phyloP scores from a whole-genome alignment of 2,797 vertebrate species.

The Notolepis coatsorum region DNA sequence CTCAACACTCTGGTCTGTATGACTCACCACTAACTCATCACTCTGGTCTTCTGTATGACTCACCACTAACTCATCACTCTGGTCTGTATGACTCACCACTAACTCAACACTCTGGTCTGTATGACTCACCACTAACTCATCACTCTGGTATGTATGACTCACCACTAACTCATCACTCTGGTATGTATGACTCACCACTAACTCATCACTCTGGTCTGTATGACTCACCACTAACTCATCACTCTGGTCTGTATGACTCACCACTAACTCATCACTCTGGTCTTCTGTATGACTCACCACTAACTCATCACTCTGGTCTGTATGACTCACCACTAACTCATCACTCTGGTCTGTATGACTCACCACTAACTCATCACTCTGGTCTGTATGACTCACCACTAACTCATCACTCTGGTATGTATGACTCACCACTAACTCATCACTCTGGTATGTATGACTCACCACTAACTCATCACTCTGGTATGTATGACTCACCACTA shows the following conservation, averaged over 20 bases:
- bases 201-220: slow-evolving; percentile 39
- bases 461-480: slow-evolving; percentile 47
- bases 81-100: slow-evolving; percentile 19
- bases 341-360: slow-evolving; percentile 20
- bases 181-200: slow-evolving; percentile 22
- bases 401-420: slow-evolving; percentile 41
- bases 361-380: slow-evolving; percentile 48
- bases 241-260: slow-evolving; percentile 19
- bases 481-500: slow-evolving; percentile 22
- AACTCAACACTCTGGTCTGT: slow-evolving; percentile 40
- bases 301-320: slow-evolving; percentile 42
- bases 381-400: slow-evolving; percentile 19
- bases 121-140: slow-evolving; percentile 44
- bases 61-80: slow-evolving; percentile 48
- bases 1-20: slow-evolving; percentile 33
- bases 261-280: slow-evolving; percentile 45
- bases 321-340: slow-evolving; percentile 42
- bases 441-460: slow-evolving; percentile 19
- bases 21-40: slow-evolving; percentile 46
- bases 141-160: slow-evolving; percentile 19
- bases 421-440: slow-evolving; percentile 44
- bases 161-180: slow-evolving; percentile 47
- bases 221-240: slow-evolving; percentile 45
- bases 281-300: slow-evolving; percentile 18
- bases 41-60: slow-evolving; percentile 13